Conservation (phyloP, 2,113 vertebrate genomes). For the Oenanthe oenanthe region DNA sequence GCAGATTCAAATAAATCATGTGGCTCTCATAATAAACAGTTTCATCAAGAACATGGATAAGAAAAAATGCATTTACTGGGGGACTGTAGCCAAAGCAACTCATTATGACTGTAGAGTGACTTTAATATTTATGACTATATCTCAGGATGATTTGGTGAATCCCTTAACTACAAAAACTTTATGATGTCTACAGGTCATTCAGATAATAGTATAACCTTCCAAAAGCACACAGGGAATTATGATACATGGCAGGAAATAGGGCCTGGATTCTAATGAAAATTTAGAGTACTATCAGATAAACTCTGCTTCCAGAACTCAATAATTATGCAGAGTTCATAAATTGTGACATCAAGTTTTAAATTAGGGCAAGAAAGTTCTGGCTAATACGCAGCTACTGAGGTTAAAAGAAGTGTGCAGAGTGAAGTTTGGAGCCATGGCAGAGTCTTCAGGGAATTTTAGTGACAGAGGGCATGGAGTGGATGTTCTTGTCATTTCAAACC, state of each 20-base stretch:
- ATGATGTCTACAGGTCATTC: conserved; percentile 31
- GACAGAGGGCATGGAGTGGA: neutral
- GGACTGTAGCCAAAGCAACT: conserved; percentile 12
- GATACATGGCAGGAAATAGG: neutral
- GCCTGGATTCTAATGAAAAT: neutral
- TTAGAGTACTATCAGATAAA: conserved; percentile 23
- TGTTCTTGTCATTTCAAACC: neutral
- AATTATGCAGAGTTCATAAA: conserved; percentile 57
- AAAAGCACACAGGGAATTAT: conserved; percentile 11
- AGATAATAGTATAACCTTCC: conserved; percentile 23
- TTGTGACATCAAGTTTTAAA: conserved; percentile 34
- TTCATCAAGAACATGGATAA: neutral
- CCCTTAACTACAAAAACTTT: conserved; percentile 38
- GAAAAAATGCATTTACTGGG: neutral
- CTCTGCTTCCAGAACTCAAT: conserved; percentile 25
- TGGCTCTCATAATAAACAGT: neutral
- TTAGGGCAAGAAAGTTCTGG: neutral
- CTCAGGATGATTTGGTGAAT: conserved; percentile 16
- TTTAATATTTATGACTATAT: neutral
- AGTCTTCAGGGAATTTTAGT: neutral
- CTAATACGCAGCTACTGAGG: neutral
- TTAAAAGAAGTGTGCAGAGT: neutral
- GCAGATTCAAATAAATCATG: neutral
- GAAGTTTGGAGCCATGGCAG: neutral
- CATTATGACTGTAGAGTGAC: neutral